A percentile compares a stretch with the other conserved stretches of the same genome.
These are phyloP conservation scores for Myodes glareolus DNA, from an alignment of 2,113 vertebrate species.

Conservation along the genomic window DNA sequence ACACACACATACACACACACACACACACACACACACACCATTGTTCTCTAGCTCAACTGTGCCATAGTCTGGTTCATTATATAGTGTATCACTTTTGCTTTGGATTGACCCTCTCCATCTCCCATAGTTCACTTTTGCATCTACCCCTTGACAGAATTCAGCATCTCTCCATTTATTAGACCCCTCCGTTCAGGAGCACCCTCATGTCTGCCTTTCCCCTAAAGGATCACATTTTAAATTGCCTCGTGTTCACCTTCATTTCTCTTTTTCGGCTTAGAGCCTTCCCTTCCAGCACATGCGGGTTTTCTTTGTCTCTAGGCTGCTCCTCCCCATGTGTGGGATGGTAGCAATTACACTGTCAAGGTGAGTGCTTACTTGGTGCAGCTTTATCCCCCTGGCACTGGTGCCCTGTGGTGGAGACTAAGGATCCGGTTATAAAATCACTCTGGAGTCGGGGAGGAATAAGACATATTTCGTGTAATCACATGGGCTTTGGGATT, in stretches of 20 bases:
- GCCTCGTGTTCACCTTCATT: not conserved
- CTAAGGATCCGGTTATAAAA: not conserved
- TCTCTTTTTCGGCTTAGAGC: not conserved
- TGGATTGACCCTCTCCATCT: not conserved
- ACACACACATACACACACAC: not conserved
- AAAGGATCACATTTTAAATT: not conserved
- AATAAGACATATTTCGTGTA: conserved; percentile 14
- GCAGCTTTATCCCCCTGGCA: not conserved
- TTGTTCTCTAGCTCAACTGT: not conserved
- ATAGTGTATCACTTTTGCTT: not conserved
- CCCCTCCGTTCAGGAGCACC: not conserved
- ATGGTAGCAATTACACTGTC: not conserved
- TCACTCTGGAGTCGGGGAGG: not conserved
- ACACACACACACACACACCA: not conserved
- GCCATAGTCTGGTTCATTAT: not conserved
- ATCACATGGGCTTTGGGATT: not conserved
- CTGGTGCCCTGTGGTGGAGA: conserved; percentile 4
- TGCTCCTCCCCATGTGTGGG: not conserved
- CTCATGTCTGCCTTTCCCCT: not conserved
- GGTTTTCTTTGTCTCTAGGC: not conserved
- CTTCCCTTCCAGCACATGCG: not conserved
- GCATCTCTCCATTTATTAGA: not conserved
- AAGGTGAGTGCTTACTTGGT: not conserved
- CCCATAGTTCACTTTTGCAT: not conserved
- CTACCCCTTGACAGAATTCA: not conserved